phyloP scores from a whole-genome alignment of 2,888 invertebrate genomes.

The Belgica antarctica region DNA sequence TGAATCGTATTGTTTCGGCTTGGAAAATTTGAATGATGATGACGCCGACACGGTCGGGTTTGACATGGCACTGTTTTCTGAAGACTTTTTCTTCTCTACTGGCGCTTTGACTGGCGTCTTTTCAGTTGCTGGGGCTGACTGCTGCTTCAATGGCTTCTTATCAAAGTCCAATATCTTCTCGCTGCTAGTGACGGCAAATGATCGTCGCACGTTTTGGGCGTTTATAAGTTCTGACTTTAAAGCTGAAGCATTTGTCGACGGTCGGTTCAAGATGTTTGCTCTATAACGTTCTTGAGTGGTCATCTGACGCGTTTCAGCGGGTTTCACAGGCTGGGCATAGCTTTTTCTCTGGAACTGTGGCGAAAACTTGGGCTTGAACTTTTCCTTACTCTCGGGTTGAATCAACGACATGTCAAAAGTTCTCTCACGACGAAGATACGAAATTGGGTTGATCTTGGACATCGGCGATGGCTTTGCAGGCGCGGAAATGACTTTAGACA shows the following conservation, averaged over 20 bases:
- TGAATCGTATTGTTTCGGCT: conserved; percentile 54
- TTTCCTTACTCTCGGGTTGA: conserved; percentile 17
- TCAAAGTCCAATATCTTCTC: conserved; percentile 34
- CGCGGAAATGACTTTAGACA: conserved; percentile 20
- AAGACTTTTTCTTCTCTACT: conserved; percentile 53
- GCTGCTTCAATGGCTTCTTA: conserved; percentile 46
- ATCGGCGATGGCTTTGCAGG: conserved; percentile 38
- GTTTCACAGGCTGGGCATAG: background rate
- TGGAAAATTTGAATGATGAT: conserved; percentile 49
- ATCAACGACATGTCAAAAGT: conserved; percentile 44
- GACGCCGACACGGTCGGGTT: conserved; percentile 51
- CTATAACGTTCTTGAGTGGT: conserved; percentile 29
- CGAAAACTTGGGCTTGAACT: conserved; percentile 37
- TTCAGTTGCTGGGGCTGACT: conserved; percentile 50
- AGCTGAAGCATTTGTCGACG: conserved; percentile 52
- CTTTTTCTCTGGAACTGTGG: conserved; percentile 34
- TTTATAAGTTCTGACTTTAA: conserved; percentile 58
- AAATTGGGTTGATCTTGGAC: conserved; percentile 28
- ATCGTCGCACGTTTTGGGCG: conserved; percentile 51
- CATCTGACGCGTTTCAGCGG: background rate
- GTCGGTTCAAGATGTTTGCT: background rate
- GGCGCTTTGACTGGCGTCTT: background rate
- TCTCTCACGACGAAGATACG: conserved; percentile 42
- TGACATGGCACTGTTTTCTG: conserved; percentile 55
- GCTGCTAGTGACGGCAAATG: conserved; percentile 46